phyloP scores from a whole-genome alignment of 2,888 invertebrate genomes.

The Glaucopsyche alexis region DNA sequence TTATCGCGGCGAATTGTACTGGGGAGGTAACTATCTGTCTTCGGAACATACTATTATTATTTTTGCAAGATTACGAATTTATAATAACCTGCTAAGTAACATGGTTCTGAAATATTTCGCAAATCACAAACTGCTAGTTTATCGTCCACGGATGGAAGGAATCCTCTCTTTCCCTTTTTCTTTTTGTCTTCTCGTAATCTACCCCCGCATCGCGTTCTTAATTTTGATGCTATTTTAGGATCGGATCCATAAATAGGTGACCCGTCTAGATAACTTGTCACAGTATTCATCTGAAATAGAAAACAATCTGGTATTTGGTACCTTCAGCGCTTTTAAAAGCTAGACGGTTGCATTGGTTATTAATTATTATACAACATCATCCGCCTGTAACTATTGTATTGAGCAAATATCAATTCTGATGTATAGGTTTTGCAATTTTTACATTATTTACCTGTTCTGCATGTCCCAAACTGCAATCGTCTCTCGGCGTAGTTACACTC shows the following conservation, averaged over 20 bases:
- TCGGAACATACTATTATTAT: no score
- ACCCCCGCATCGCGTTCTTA: constrained; percentile 68
- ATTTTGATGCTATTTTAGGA: constrained; percentile 54
- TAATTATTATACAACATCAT: not conserved
- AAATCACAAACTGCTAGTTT: constrained; percentile 63
- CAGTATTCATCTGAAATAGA: constrained; percentile 82
- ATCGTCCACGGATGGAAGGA: constrained; percentile 65
- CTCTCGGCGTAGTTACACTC: constrained; percentile 76
- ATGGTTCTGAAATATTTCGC: constrained; percentile 64
- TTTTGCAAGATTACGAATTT: no score
- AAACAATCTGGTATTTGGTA: not conserved
- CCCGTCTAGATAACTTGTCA: constrained; percentile 79
- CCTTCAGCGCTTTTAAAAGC: not conserved
- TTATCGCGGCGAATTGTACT: no score
- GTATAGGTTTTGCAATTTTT: not conserved
- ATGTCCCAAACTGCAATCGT: constrained; percentile 78
- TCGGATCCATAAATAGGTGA: constrained; percentile 76
- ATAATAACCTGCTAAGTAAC: constrained; percentile 68
- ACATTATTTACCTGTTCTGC: constrained; percentile 77
- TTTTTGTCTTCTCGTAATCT: constrained; percentile 59
- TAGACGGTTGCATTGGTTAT: not conserved
- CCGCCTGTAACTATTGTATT: not conserved
- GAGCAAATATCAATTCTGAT: not conserved
- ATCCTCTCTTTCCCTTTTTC: constrained; percentile 54
- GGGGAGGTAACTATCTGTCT: no score